Conservation (phyloP, 2,113 vertebrate species). For the Todiramphus saurophagus region DNA sequence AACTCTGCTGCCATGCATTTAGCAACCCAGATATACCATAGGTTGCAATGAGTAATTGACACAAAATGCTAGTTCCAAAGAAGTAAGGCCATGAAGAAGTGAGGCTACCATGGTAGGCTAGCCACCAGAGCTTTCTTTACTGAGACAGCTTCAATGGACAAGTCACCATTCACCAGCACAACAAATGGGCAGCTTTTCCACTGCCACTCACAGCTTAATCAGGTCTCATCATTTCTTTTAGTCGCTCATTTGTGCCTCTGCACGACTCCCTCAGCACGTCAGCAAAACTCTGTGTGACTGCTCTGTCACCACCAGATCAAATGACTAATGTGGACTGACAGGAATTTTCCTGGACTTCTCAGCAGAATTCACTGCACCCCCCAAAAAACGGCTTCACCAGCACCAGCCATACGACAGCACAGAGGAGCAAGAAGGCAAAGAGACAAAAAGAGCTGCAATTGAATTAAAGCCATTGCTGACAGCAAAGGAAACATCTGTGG, state of each 20-base stretch:
- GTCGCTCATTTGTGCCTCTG: neutral
- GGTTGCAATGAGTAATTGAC: neutral
- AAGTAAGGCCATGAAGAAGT: neutral
- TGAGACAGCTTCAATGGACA: neutral
- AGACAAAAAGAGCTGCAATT: neutral
- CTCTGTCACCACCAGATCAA: neutral
- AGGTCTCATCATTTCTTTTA: neutral
- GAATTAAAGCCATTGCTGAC: neutral
- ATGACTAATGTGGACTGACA: neutral
- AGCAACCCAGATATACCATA: neutral
- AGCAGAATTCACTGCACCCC: neutral
- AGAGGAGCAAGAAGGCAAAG: neutral
- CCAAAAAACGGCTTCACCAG: neutral
- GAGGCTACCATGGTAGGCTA: neutral
- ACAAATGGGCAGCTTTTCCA: neutral
- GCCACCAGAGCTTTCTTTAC: neutral
- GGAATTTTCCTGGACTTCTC: neutral
- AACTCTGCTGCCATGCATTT: neutral
- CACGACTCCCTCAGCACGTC: neutral
- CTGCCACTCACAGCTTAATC: neutral
- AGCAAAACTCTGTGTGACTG: neutral
- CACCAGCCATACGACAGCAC: neutral
- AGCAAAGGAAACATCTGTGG: constrained; percentile 1
- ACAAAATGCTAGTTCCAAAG: neutral
- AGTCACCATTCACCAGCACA: neutral